Conservation (phyloP, 1,140 invertebrate species). For the Muscidifurax raptorellus region DNA sequence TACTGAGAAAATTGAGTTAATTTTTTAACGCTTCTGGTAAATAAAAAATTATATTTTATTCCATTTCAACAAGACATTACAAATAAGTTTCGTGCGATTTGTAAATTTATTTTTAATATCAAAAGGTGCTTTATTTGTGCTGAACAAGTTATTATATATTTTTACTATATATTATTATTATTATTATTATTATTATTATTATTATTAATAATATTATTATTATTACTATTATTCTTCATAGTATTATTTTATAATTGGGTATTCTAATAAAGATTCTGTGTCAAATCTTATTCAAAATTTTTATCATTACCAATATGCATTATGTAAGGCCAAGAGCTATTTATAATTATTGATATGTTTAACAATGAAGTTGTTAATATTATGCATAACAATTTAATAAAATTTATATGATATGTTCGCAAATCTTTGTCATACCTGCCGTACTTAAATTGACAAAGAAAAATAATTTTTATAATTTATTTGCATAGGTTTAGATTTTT, state of each 20-base stretch:
- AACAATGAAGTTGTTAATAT: not conserved
- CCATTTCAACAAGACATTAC: not conserved
- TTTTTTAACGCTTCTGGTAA: not conserved
- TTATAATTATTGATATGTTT: not conserved
- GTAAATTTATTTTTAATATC: not conserved
- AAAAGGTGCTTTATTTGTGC: conserved; percentile 1
- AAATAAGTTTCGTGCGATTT: not conserved
- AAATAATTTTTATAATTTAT: not conserved
- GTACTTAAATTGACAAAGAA: not conserved
- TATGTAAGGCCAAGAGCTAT: not conserved
- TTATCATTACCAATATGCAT: not conserved
- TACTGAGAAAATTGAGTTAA: not conserved
- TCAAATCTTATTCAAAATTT: not conserved
- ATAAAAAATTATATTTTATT: not conserved
- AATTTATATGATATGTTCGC: not conserved
- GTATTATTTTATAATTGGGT: not conserved
- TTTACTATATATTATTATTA: not conserved
- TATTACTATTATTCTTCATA: too few species aligned
- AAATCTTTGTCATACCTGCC: not conserved
- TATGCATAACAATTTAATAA: not conserved
- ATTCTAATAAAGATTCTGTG: not conserved
- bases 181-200: too few species aligned
- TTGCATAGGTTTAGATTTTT: too few species aligned
- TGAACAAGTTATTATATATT: not conserved
- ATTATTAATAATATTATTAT: not conserved